Percentiles rank a stretch among this genome's conserved stretches.
These are phyloP conservation scores for Hippocampus guttulatus DNA, from an alignment of 2,113 vertebrate species.

Conservation along the genomic window DNA sequence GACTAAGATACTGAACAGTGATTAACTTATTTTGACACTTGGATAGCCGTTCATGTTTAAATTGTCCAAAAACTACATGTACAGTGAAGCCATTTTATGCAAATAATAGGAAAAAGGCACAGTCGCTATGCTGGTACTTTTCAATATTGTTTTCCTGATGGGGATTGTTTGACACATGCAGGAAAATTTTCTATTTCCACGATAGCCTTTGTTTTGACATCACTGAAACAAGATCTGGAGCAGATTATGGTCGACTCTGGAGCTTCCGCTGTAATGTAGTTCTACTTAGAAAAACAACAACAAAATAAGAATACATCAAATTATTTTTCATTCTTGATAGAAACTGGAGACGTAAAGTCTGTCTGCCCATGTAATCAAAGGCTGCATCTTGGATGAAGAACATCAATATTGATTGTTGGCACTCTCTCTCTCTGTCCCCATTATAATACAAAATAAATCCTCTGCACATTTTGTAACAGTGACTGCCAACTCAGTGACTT, in stretches of 20 bases:
- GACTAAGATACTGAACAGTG: background rate
- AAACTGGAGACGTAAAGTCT: background rate
- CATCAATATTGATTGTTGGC: slow-evolving; percentile 32
- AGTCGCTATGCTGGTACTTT: no score
- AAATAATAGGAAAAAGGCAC: no score
- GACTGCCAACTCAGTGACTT: slow-evolving; percentile 9
- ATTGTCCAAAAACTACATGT: background rate
- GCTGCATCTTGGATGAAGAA: background rate
- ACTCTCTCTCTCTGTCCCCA: background rate
- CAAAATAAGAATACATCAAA: background rate
- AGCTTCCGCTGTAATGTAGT: background rate
- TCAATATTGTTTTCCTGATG: no score
- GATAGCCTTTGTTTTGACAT: background rate
- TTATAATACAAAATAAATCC: slow-evolving; percentile 47
- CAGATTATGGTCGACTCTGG: background rate
- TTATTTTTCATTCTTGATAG: background rate
- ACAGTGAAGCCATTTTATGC: background rate
- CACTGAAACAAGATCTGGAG: background rate
- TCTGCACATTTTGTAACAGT: slow-evolving; percentile 12
- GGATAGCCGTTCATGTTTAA: no score
- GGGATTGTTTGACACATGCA: no score
- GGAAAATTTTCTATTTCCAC: background rate
- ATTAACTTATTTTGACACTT: background rate
- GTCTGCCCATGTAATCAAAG: slow-evolving; percentile 3
- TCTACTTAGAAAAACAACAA: background rate